These are phyloP conservation scores for Melanostigma gelatinosum DNA, from an alignment of 2,113 vertebrate genomes.

Conservation along the genomic window DNA sequence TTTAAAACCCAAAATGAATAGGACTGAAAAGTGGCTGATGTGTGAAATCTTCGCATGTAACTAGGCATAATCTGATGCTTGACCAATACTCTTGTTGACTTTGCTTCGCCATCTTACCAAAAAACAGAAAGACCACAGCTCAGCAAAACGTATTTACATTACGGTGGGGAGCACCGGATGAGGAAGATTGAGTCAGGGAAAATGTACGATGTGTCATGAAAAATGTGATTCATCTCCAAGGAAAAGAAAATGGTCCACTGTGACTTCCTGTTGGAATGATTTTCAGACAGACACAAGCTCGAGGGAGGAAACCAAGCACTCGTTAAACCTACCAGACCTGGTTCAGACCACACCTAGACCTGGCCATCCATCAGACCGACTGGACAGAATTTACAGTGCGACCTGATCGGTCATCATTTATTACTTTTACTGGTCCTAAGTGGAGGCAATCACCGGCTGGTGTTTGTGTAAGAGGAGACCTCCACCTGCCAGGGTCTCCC, in stretches of 20 bases:
- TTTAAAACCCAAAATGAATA: slow-evolving; percentile 18
- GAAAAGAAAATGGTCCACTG: slow-evolving; percentile 55
- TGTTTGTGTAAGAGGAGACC: slow-evolving; percentile 81
- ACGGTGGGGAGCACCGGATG: slow-evolving; percentile 51
- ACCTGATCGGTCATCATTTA: slow-evolving; percentile 81
- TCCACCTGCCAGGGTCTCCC: slow-evolving; percentile 79
- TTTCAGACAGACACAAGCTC: slow-evolving; percentile 69
- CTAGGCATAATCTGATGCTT: slow-evolving; percentile 40
- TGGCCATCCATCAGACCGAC: slow-evolving; percentile 76
- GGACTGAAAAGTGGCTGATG: slow-evolving; percentile 38
- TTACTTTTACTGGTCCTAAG: slow-evolving; percentile 82
- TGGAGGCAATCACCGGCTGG: slow-evolving; percentile 77
- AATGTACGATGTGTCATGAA: slow-evolving; percentile 67
- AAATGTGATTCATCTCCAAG: slow-evolving; percentile 63
- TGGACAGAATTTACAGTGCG: slow-evolving; percentile 79
- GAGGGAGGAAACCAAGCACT: slow-evolving; percentile 67
- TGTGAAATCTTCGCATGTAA: slow-evolving; percentile 24
- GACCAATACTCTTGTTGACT: slow-evolving; percentile 45
- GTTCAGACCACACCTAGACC: slow-evolving; percentile 67
- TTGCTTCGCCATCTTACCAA: slow-evolving; percentile 53
- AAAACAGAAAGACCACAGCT: slow-evolving; percentile 47
- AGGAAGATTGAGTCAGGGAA: slow-evolving; percentile 66
- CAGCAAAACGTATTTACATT: slow-evolving; percentile 68
- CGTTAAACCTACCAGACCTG: slow-evolving; percentile 71
- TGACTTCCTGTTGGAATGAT: slow-evolving; percentile 64